Conservation (phyloP, 2,113 vertebrate genomes). For the Phaethornis superciliosus region DNA sequence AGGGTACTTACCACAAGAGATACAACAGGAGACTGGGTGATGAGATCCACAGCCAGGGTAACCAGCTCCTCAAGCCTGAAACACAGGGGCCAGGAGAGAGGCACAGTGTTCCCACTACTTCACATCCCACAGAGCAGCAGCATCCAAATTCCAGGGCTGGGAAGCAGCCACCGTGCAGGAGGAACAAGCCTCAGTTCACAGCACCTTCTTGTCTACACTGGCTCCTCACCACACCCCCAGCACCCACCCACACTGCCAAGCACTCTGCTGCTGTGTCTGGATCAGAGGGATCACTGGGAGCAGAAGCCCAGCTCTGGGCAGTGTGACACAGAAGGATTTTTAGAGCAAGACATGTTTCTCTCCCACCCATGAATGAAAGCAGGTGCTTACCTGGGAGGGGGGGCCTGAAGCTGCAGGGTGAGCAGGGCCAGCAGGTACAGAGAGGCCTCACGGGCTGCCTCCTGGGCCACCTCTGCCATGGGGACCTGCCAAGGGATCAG, state of each 20-base stretch:
- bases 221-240: background rate
- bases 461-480: slow-evolving; percentile 9
- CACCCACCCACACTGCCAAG: background rate
- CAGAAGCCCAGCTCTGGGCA: background rate
- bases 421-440: slow-evolving; percentile 76
- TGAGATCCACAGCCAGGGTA: slow-evolving; percentile 40
- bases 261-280: background rate
- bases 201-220: background rate
- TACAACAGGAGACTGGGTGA: slow-evolving; percentile 54
- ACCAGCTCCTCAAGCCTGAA: slow-evolving; percentile 70
- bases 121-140: background rate
- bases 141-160: background rate
- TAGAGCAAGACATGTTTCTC: background rate
- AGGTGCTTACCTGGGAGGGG: slow-evolving; percentile 65
- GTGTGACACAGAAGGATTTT: background rate
- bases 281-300: background rate
- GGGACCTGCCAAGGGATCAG: slow-evolving; percentile 61
- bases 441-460: slow-evolving; percentile 58
- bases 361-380: background rate
- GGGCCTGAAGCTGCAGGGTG: slow-evolving; percentile 56
- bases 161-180: background rate
- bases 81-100: background rate
- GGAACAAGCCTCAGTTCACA: background rate
- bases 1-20: slow-evolving; percentile 70
- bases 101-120: background rate